A percentile compares a stretch with the other conserved stretches of the same genome.
phyloP scores from a whole-genome alignment of 2,113 vertebrate species.

The Ictalurus furcatus region DNA sequence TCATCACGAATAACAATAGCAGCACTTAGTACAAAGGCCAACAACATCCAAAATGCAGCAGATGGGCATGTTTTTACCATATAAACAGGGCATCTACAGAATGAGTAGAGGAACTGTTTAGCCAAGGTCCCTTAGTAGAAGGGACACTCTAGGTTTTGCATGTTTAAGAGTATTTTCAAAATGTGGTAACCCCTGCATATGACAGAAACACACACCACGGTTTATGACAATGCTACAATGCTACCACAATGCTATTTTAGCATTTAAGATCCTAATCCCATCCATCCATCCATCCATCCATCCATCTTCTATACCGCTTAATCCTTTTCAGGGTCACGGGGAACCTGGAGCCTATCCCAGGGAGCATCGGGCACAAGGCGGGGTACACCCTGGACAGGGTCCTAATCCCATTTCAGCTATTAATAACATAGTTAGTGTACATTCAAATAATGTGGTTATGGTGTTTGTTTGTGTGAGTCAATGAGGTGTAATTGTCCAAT shows the following conservation, averaged over 20 bases:
- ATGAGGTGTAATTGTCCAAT: background rate
- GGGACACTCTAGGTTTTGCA: background rate
- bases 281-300: too few species aligned
- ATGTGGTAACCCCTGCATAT: background rate
- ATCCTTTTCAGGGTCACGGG: too few species aligned
- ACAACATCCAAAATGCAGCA: background rate
- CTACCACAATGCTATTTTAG: too few species aligned
- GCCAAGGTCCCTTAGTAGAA: background rate
- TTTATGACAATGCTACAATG: too few species aligned
- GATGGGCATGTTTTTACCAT: background rate
- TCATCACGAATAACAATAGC: slow-evolving; percentile 32
- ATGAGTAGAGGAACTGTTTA: background rate
- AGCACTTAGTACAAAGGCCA: background rate
- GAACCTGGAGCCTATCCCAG: too few species aligned
- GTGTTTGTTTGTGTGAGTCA: background rate
- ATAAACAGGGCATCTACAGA: background rate
- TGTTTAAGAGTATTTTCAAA: background rate
- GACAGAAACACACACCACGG: too few species aligned
- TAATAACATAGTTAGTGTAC: background rate
- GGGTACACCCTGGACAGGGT: too few species aligned
- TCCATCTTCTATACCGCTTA: too few species aligned
- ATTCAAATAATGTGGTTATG: background rate
- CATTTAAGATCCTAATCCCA: background rate
- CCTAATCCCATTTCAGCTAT: background rate
- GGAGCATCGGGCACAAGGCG: too few species aligned